Conservation (phyloP, 2,888 invertebrate genomes). For the Dicyrtoma fusca region DNA sequence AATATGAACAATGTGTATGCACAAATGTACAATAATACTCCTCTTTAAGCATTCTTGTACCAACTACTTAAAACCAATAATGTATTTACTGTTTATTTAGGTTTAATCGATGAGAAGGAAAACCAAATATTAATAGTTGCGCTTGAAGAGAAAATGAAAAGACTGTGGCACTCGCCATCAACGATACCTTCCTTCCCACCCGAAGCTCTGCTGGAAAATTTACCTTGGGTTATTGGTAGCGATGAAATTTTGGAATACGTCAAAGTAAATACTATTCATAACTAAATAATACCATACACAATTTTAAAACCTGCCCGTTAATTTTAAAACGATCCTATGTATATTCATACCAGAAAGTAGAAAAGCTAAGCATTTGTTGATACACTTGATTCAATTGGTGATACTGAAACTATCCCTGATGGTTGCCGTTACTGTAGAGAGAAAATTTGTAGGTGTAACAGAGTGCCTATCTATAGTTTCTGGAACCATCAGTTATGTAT, state of each 20-base stretch:
- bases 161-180: conserved; percentile 56
- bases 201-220: conserved; percentile 59
- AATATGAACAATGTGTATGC: not conserved
- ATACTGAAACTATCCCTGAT: not conserved
- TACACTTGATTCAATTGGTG: not conserved
- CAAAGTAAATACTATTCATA: conserved; percentile 52
- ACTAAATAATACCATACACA: too few species aligned
- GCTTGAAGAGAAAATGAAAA: conserved; percentile 65
- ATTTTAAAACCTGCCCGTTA: too few species aligned
- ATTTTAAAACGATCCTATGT: too few species aligned
- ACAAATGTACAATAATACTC: too few species aligned
- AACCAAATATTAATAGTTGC: conserved; percentile 63
- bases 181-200: conserved; percentile 46
- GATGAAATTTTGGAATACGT: conserved; percentile 44
- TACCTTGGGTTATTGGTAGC: conserved; percentile 52
- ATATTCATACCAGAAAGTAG: too few species aligned
- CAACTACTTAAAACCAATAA: not conserved
- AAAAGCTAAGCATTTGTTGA: too few species aligned
- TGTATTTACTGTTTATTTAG: conserved; percentile 56
- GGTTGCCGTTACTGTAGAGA: too few species aligned
- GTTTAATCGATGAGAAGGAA: conserved; percentile 68
- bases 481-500: too few species aligned
- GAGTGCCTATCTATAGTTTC: too few species aligned
- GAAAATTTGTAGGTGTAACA: too few species aligned
- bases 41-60: not conserved